A percentile compares a stretch with the other conserved stretches of the same genome.
phyloP scores from a whole-genome alignment of 2,797 vertebrate genomes.

The Acanthurus lineatus region DNA sequence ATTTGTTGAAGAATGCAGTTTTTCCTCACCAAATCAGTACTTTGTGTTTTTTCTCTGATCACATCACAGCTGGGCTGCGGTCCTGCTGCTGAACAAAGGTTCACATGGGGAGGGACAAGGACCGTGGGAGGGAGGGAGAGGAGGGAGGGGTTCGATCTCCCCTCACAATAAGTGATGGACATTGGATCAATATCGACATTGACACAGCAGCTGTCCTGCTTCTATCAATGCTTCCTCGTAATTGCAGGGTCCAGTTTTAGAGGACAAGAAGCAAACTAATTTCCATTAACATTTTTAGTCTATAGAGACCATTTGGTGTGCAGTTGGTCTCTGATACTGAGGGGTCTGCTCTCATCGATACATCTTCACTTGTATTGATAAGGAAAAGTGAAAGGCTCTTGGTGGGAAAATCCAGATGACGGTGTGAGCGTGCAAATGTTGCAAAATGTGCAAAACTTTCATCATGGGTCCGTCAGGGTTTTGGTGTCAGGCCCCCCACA shows the following conservation, averaged over 20 bases:
- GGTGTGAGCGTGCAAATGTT: not conserved
- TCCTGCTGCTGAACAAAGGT: slow-evolving; percentile 70
- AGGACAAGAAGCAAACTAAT: slow-evolving; percentile 71
- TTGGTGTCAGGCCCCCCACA: not conserved
- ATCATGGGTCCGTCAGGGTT: slow-evolving; percentile 4
- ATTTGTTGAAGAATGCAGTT: not conserved
- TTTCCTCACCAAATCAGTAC: slow-evolving; percentile 8
- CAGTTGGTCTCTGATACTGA: slow-evolving; percentile 56
- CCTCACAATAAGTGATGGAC: slow-evolving; percentile 75
- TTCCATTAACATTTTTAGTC: slow-evolving; percentile 62
- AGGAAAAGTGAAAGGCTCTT: slow-evolving; percentile 39
- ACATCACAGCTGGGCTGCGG: slow-evolving; percentile 73
- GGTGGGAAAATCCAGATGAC: not conserved
- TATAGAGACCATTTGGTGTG: slow-evolving; percentile 56
- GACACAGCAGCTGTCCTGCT: slow-evolving; percentile 82
- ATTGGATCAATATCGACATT: slow-evolving; percentile 84
- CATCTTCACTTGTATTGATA: slow-evolving; percentile 50
- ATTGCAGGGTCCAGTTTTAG: slow-evolving; percentile 70
- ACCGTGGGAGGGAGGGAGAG: slow-evolving; percentile 38
- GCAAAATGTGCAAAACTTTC: slow-evolving; percentile 6
- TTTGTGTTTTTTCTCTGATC: slow-evolving; percentile 12
- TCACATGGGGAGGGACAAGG: slow-evolving; percentile 51
- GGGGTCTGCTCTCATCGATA: slow-evolving; percentile 65
- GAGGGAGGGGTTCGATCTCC: slow-evolving; percentile 41
- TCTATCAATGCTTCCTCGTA: slow-evolving; percentile 72